A percentile compares a stretch with the other conserved stretches of the same genome.
Conservation (phyloP, 2,797 vertebrate species). For the Sternotherus odoratus region DNA sequence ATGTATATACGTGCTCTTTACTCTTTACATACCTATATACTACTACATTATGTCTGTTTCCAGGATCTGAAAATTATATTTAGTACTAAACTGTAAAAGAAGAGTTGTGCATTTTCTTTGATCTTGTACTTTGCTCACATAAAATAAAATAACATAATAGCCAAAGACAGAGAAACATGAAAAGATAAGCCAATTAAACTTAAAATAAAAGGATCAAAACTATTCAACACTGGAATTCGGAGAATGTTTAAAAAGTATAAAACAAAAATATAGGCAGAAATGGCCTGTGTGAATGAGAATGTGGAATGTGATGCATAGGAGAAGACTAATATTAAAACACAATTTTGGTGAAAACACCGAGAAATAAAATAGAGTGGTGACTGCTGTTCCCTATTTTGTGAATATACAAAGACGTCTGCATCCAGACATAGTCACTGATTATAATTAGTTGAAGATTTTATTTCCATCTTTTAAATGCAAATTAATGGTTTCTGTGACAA, state of each 20-base stretch:
- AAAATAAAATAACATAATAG: constrained; percentile 35
- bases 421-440: constrained; percentile 51
- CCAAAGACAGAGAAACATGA: not conserved
- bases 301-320: not conserved
- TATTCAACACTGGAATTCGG: constrained; percentile 1
- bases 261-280: constrained; percentile 10
- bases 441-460: constrained; percentile 63
- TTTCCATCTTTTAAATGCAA: constrained; percentile 65
- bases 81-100: not conserved
- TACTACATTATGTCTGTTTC: not conserved
- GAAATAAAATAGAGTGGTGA: not conserved
- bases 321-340: not conserved
- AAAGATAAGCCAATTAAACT: not conserved
- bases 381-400: constrained; percentile 32
- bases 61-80: not conserved
- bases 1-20: not conserved
- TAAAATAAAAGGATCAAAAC: constrained; percentile 25
- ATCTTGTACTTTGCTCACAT: not conserved
- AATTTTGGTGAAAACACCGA: constrained; percentile 28
- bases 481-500: constrained; percentile 53
- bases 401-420: not conserved
- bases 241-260: not conserved
- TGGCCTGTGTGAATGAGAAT: constrained; percentile 24
- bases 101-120: not conserved
- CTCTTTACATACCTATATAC: not conserved